These are phyloP conservation scores for Bombus polaris DNA, from an alignment of 1,140 invertebrate genomes.

Conservation along the genomic window DNA sequence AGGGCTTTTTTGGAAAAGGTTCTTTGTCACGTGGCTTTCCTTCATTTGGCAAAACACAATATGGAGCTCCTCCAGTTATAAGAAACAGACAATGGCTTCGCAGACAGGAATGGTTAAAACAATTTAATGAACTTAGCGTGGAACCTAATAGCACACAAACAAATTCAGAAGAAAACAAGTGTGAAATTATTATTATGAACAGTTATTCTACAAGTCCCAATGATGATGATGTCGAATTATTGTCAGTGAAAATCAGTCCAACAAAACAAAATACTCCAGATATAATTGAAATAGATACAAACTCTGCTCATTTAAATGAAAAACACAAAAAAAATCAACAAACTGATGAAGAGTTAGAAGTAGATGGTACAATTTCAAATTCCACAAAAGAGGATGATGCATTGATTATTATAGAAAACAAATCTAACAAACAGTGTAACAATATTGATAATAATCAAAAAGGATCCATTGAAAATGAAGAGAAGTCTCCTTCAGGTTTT, in stretches of 20 bases:
- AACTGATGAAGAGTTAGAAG: slow-evolving; percentile 34
- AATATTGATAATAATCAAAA: slow-evolving; percentile 16
- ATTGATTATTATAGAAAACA: slow-evolving; percentile 65
- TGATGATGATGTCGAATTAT: neutral
- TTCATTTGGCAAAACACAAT: slow-evolving; percentile 77
- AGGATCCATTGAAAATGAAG: neutral
- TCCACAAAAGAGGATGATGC: slow-evolving; percentile 78
- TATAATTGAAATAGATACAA: slow-evolving; percentile 51
- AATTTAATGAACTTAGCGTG: slow-evolving; percentile 77
- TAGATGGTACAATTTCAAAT: slow-evolving; percentile 69
- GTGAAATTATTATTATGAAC: neutral
- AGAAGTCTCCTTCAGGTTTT: slow-evolving; percentile 54
- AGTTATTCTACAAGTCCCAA: neutral
- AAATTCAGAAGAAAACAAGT: slow-evolving; percentile 2
- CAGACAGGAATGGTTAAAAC: slow-evolving; percentile 84
- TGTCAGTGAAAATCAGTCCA: too few relatives aligned
- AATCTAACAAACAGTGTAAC: slow-evolving; percentile 69
- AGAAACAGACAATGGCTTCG: slow-evolving; percentile 84
- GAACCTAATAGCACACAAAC: slow-evolving; percentile 64
- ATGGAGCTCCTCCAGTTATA: slow-evolving; percentile 81
- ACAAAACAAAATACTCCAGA: slow-evolving; percentile 34
- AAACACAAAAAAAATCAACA: slow-evolving; percentile 36
- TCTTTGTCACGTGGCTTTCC: slow-evolving; percentile 86
- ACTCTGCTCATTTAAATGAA: slow-evolving; percentile 10
- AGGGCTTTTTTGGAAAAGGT: slow-evolving; percentile 90